Base-by-base conservation (phyloP, 2,888 invertebrate species). In the Odontocerum albicorne region DNA sequence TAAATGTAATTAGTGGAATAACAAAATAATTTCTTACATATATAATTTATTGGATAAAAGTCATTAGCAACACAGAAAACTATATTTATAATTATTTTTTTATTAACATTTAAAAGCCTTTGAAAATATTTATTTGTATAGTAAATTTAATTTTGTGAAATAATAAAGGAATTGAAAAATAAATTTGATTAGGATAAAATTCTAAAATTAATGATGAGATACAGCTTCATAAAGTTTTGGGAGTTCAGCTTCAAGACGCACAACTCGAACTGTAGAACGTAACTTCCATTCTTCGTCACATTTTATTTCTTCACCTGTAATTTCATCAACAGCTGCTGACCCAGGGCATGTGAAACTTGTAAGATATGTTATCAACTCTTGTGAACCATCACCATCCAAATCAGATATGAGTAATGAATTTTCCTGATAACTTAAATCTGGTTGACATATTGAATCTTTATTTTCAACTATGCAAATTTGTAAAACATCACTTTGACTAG, bases 281-380 rank as follows among this genome's bases (percentile, higher is more conserved):
- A 89, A 70, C 49, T 81, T 80, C 84, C 86, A 88, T 49, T 73
- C 70, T 51, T 69, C 68, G 40, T 67, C 68, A 36, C 68, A 68
- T 20, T 67, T 65, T 15, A 67, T 65, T 43, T 65, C 62, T 39
- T 73, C 73, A 47, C 75, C 75, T 1, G 53, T 45, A 17, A 57
- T 55, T 53, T 62, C 62, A 35, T 59, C 59, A n/a, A 51, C 20
- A 15, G 77, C 74, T 10, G 73, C 70, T 2, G 21, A 49, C 33
- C 59, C 61, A 2, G 61, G 50, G 27, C 61, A 65, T 16, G 75
- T 70, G 69, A 84, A 88, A 6, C 84, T 85, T 59, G 86, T 86
- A 63, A 82, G 82, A 66, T 88, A 91, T 36, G 87, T 89, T 45
- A 92, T 86, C 44, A 92, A 69, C 69, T 92, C 90, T 67, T 86